Evolutionary conservation across 2,113 vertebrate genomes (phyloP), one percentile per base, ranked within the genome.

Genomic region (Lucifuga dentata): DNA sequence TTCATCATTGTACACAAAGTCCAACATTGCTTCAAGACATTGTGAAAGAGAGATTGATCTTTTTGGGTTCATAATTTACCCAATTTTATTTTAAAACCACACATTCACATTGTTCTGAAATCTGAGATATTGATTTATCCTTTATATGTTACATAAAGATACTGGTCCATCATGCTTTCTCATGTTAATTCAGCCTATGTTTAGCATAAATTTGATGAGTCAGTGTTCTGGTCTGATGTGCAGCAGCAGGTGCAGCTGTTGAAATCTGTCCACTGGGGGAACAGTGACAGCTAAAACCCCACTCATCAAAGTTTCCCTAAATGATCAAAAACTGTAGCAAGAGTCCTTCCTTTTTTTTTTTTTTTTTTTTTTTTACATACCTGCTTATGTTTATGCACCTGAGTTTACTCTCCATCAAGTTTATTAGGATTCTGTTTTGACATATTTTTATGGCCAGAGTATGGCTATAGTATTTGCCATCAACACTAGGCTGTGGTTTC

Each of bases 181-280:
- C 50, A 2, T 21, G 35, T 19, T 35, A 7, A 58, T 46, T 15
- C 9, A 39, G 35, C 29, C 58, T 33, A 43, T 43, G 55, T 66
- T 79, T 63, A 67, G 72, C 46, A 11, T 41, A 39, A 53, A 8
- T 5, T 16, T 58, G 24, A 23, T 29, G 43, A 81, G 23, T 59
- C 79, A 45, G 39, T 68, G 56, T 41, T 67, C 41, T 35, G 32
- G 5, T 13, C 1, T 56, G 43, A 79, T 40, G 64, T 36, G 53
- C 53, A 43, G 67, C 21, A 71, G 64, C 80, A 88, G 81, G 67
- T 86, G 70, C 50, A 3, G 19, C 29, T 71, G 59, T 16, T 35
- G 45, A 38, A 51, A 57, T 12, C 7, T 38, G 20, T 63, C 26
- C 48, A 10, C 45, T 36, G 58, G 73, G 38, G 45, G 66, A 78